Evolutionary conservation across 1,140 invertebrate genomes (phyloP).

Genomic region (Papilio polyxenes): DNA sequence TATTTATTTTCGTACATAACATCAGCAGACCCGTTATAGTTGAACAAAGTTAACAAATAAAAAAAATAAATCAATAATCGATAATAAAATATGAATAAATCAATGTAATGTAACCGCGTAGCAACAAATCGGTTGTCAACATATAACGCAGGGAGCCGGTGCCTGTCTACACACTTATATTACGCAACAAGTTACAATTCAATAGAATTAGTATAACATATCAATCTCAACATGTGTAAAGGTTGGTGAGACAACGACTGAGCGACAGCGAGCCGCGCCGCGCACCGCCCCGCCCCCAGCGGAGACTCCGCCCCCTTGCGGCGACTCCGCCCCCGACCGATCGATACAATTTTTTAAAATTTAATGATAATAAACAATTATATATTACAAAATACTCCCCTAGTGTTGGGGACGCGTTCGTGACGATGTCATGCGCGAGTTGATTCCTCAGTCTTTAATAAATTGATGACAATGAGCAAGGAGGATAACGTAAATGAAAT

Average conservation of each 20-base stretch:
- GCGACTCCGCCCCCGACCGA: conserved; percentile 16
- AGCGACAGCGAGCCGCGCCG: conserved; percentile 48
- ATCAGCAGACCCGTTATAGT: conserved; percentile 77
- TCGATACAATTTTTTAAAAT: conserved; percentile 42
- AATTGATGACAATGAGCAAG: conserved; percentile 80
- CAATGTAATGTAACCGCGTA: conserved; percentile 66
- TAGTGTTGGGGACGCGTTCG: conserved; percentile 69
- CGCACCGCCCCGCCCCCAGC: conserved; percentile 26
- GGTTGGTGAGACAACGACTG: conserved; percentile 73
- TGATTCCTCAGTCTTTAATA: conserved; percentile 81
- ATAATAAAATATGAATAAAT: conserved; percentile 73
- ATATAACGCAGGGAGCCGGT: conserved; percentile 55
- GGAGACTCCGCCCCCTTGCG: background rate
- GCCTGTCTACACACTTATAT: conserved; percentile 69
- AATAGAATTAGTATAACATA: conserved; percentile 81
- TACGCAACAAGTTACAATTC: conserved; percentile 80
- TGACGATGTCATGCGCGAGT: conserved; percentile 77
- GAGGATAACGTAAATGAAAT: conserved; percentile 75
- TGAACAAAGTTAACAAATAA: conserved; percentile 77
- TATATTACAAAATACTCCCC: conserved; percentile 62
- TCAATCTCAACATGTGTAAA: conserved; percentile 81
- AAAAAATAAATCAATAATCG: conserved; percentile 53
- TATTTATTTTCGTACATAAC: conserved; percentile 67
- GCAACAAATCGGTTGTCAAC: conserved; percentile 66
- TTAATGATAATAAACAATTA: conserved; percentile 67